phyloP scores from a whole-genome alignment of 2,888 invertebrate genomes.

The Cinara cedri region DNA sequence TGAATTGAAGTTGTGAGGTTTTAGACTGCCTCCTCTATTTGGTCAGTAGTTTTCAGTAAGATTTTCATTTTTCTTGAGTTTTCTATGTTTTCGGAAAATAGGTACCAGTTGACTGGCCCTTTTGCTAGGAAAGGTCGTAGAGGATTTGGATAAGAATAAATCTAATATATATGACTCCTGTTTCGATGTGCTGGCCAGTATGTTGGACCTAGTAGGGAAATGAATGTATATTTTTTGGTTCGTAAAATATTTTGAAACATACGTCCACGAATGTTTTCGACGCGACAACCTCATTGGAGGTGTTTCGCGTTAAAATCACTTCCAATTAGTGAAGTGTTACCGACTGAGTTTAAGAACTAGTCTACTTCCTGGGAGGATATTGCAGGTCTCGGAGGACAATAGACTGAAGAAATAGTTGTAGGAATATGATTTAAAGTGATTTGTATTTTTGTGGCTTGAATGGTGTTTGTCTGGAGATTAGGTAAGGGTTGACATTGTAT shows the following conservation, averaged over 20 bases:
- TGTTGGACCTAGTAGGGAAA: not conserved
- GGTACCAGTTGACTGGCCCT: not conserved
- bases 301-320: not conserved
- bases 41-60: not conserved
- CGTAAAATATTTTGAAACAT: too few relatives aligned
- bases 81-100: not conserved
- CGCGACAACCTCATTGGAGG: not conserved
- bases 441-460: not conserved
- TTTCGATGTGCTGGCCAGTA: not conserved
- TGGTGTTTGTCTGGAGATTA: not conserved
- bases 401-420: not conserved
- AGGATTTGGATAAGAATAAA: not conserved
- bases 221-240: not conserved
- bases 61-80: not conserved
- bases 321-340: not conserved
- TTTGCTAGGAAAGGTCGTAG: not conserved
- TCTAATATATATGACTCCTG: not conserved
- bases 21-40: not conserved
- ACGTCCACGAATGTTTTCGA: not conserved
- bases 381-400: not conserved
- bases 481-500: not conserved
- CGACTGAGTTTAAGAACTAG: not conserved
- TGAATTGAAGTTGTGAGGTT: not conserved
- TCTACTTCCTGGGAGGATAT: not conserved
- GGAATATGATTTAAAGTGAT: conserved; percentile 1